Evolutionary conservation across 2,113 vertebrate species (phyloP), one percentile per base, ranked within the genome.

Genomic region (Rhagologus leucostigma): DNA sequence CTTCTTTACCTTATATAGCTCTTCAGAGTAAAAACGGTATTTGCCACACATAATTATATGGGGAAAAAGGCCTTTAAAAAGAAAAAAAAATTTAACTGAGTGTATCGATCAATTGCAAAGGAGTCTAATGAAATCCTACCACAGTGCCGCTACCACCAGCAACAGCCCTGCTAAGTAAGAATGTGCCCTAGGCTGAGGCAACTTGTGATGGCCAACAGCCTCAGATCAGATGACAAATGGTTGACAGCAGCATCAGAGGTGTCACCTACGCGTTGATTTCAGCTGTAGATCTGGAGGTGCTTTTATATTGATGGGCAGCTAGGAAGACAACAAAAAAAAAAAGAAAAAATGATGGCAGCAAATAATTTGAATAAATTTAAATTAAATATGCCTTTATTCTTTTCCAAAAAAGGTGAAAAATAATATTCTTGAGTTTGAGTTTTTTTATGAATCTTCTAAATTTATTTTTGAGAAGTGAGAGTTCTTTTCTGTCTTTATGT

Each of bases 191-290:
- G 84, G 96, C 94, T 91, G 97, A 97, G 95, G 96, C 89, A 76
- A 95, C 98, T 98, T 98, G 97, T 98, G 97, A 87, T 93, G 95
- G 91, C 94, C 97, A 97, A 93, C 89, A 94, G 79, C 74, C 94
- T 98, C 81, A 96, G 97, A 98, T 98, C 93, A 96, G 95, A 97
- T 97, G 97, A 97, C 60, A 95, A 98, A 98, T 90, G 82, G 67
- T 64, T 96, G 64, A 78, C 79, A 95, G 82, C 84, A 60, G 77
- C 81, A 62, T 92, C 90, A 78, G 76, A 95, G 89, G 71, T 75
- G 84, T 94, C 76, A 84, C 46, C 68, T 96, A 33, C 16, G 59
- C 77, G 91, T 95, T 95, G 29, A 39, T 93, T 91, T 93, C 88
- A 96, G 86, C 96, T 97, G n/a, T 82, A 91, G 50, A 84, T 49